These are phyloP conservation scores for Heteromurus nitidus DNA, from an alignment of 2,888 invertebrate species.

Conservation along the genomic window DNA sequence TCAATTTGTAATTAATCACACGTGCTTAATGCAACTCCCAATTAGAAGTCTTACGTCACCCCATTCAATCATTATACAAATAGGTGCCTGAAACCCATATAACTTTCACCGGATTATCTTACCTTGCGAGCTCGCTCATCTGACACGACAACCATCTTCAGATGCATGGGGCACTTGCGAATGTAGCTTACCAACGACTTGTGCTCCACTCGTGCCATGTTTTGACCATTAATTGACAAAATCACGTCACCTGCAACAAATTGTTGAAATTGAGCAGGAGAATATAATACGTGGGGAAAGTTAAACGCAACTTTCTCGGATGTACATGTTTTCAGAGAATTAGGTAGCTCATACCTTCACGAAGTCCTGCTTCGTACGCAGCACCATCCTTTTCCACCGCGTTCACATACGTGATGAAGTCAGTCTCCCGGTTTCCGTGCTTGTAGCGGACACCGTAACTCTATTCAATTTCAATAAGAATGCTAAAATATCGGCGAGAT, in stretches of 20 bases:
- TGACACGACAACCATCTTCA: constrained; percentile 97
- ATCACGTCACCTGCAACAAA: constrained; percentile 87
- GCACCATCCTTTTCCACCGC: constrained; percentile 95
- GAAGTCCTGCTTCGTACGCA: constrained; percentile 93
- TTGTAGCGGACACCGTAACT: constrained; percentile 98
- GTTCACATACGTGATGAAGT: constrained; percentile 94
- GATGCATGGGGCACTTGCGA: constrained; percentile 89
- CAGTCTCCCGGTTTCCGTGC: constrained; percentile 90
- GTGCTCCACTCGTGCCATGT: constrained; percentile 95
- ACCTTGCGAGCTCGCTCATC: constrained; percentile 97
- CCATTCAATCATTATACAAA: neutral
- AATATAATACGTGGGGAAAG: neutral
- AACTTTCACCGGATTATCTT: neutral
- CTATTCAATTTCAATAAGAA: too few relatives aligned
- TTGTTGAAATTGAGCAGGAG: neutral
- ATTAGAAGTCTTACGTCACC: neutral
- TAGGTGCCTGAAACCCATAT: neutral
- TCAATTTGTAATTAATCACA: too few relatives aligned
- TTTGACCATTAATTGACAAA: constrained; percentile 95
- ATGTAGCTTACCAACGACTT: constrained; percentile 94
- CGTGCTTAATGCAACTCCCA: neutral
- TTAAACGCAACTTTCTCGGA: neutral
- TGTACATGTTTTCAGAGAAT: neutral
- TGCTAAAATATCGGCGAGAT: too few relatives aligned
- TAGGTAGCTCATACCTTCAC: constrained; percentile 81